Conservation (phyloP, 2,797 vertebrate species). For the Lithobates pipiens region DNA sequence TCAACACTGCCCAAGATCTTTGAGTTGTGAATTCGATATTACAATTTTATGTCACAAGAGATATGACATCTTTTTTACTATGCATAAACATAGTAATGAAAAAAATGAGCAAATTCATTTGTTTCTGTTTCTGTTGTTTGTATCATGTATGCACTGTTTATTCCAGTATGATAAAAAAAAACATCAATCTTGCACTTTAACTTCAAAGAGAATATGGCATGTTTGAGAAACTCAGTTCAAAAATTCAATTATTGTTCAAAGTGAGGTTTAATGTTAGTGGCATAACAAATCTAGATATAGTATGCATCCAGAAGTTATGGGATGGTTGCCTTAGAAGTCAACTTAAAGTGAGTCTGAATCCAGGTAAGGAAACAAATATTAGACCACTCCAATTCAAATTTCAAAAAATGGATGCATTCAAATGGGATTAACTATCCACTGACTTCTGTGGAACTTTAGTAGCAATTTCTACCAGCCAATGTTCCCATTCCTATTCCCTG, state of each 20-base stretch:
- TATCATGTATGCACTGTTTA: not conserved
- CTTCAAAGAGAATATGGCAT: not conserved
- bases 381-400: too few relatives aligned
- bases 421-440: too few relatives aligned
- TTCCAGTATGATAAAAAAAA: not conserved
- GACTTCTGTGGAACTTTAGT: too few relatives aligned
- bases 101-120: not conserved
- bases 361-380: too few relatives aligned
- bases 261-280: too few relatives aligned
- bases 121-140: not conserved
- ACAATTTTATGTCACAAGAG: constrained; percentile 20
- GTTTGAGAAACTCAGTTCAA: not conserved
- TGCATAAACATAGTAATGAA: constrained; percentile 27
- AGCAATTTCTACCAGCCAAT: too few relatives aligned
- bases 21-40: constrained; percentile 34
- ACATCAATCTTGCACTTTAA: not conserved
- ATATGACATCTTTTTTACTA: constrained; percentile 39
- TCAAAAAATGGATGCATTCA: too few relatives aligned
- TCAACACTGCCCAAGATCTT: constrained; percentile 7
- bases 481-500: too few relatives aligned
- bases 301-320: too few relatives aligned
- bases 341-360: too few relatives aligned
- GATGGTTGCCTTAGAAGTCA: too few relatives aligned
- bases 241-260: not conserved
- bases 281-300: too few relatives aligned